phyloP scores from a whole-genome alignment of 1,140 invertebrate species.

The Pogonus chalceus region DNA sequence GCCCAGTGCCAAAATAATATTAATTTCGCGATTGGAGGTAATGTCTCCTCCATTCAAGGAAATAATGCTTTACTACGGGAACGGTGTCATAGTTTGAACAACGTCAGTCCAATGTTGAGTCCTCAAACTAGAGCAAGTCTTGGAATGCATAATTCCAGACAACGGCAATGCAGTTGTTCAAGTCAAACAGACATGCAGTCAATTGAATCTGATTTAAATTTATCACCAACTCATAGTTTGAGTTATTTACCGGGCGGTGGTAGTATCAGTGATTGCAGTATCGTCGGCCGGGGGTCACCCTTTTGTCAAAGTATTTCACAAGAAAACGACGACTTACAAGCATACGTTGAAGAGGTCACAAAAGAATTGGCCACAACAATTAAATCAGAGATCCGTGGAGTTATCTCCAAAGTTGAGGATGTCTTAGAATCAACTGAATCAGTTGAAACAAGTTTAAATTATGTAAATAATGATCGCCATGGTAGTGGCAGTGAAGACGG shows the following conservation, averaged over 20 bases:
- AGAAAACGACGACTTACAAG: slow-evolving; percentile 52
- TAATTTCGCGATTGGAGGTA: slow-evolving; percentile 17
- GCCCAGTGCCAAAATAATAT: slow-evolving; percentile 7
- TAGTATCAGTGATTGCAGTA: slow-evolving; percentile 42
- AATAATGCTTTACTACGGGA: slow-evolving; percentile 21
- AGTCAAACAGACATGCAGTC: slow-evolving; percentile 59
- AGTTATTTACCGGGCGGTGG: slow-evolving; percentile 36
- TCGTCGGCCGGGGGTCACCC: slow-evolving; percentile 50
- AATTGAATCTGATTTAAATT: slow-evolving; percentile 43
- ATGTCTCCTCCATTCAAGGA: neutral
- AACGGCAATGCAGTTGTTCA: slow-evolving; percentile 54
- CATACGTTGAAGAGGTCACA: slow-evolving; percentile 64
- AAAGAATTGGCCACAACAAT: slow-evolving; percentile 69
- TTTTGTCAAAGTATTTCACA: slow-evolving; percentile 43
- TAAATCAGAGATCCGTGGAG: slow-evolving; percentile 68
- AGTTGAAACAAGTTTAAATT: slow-evolving; percentile 3
- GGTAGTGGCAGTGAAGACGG: slow-evolving; percentile 33
- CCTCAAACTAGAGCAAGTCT: slow-evolving; percentile 50
- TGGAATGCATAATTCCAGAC: slow-evolving; percentile 40
- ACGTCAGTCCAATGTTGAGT: slow-evolving; percentile 41
- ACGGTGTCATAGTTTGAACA: slow-evolving; percentile 46
- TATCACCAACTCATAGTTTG: slow-evolving; percentile 41
- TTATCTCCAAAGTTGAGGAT: slow-evolving; percentile 67
- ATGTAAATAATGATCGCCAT: slow-evolving; percentile 12
- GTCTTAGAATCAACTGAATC: slow-evolving; percentile 54